Base-by-base conservation (phyloP, 2,113 vertebrate species). In the Corythornis vintsioides region DNA sequence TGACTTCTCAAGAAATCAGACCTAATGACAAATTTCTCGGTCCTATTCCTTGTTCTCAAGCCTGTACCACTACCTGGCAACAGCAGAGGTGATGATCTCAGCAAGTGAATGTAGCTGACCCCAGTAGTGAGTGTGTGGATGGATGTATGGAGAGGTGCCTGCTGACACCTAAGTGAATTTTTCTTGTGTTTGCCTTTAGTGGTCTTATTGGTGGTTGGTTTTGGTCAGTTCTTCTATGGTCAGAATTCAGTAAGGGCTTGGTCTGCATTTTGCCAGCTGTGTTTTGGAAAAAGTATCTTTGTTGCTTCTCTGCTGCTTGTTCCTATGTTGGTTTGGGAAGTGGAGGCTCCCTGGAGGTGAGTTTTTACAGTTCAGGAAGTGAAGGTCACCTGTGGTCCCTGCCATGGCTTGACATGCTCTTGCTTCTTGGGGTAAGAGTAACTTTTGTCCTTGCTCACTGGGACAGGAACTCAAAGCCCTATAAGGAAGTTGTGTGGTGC, bases 381-480 rank as follows among this genome's bases (percentile, higher is more conserved):
- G 2, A 29, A 9, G 2, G 55, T 70, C 35, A 12, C 40, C 63
- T 22, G 0, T 1, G 25, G 15, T 74, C 60, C 28, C n/a, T 20
- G 8, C 53, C 2, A 0, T 26, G 20, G 25, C 20, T 35, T 0
- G 2, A 6, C 0, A 5, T 33, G 56, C 43, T 69, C 42, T 13
- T 13, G 4, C 43, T 40, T 14, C 35, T 9, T 0, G 0, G 16
- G 6, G 17, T 13, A 64, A 17, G 33, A 67, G 22, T 72, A 52
- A 17, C 72, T 25, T 22, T 33, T 13, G 4, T 38, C 61, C 61
- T 56, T 29, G 33, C 78, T 29, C 33, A 25, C 64, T 0, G 1
- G 45, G 29, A 9, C 80, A 70, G 90, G 85, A 83, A 18, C 61
- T 14, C 0, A 1, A 65, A 26, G 31, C 72, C 31, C 61, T 45